Conservation (phyloP, 2,113 vertebrate genomes). For the Megatriorchis doriae region DNA sequence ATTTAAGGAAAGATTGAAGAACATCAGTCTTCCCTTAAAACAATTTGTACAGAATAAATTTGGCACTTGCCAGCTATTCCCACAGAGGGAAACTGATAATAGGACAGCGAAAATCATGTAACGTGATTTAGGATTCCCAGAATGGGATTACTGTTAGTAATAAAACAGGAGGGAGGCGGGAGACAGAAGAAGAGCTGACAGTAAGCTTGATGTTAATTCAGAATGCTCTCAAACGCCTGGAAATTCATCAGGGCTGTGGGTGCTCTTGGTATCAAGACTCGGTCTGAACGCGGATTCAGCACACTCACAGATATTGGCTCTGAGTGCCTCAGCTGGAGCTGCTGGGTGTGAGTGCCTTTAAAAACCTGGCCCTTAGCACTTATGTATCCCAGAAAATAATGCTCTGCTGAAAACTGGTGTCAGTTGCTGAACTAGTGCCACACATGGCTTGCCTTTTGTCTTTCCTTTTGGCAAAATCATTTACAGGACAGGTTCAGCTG, state of each 20-base stretch:
- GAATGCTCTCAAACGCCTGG: background rate
- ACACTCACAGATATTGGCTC: background rate
- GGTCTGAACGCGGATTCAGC: background rate
- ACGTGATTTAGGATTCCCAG: slow-evolving; percentile 41
- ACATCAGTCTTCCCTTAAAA: slow-evolving; percentile 73
- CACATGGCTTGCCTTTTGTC: background rate
- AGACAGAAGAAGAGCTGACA: slow-evolving; percentile 17
- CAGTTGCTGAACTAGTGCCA: background rate
- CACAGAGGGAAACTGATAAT: slow-evolving; percentile 42
- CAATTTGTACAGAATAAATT: slow-evolving; percentile 73
- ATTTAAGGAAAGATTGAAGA: slow-evolving; percentile 70
- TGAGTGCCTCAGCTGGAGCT: background rate
- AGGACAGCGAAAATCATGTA: slow-evolving; percentile 36
- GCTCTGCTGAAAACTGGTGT: background rate
- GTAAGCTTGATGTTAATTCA: background rate
- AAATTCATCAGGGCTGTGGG: background rate
- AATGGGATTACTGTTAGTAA: slow-evolving; percentile 52
- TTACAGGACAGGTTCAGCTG: background rate
- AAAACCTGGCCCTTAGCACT: background rate
- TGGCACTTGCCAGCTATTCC: slow-evolving; percentile 56
- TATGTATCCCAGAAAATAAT: background rate
- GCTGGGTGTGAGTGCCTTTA: background rate
- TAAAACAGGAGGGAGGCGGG: slow-evolving; percentile 23
- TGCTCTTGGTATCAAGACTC: background rate
- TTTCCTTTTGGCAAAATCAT: background rate